Percentiles rank a stretch among this genome's conserved stretches.
These are phyloP conservation scores for Osmerus eperlanus DNA, from an alignment of 2,113 vertebrate genomes.

Conservation along the genomic window DNA sequence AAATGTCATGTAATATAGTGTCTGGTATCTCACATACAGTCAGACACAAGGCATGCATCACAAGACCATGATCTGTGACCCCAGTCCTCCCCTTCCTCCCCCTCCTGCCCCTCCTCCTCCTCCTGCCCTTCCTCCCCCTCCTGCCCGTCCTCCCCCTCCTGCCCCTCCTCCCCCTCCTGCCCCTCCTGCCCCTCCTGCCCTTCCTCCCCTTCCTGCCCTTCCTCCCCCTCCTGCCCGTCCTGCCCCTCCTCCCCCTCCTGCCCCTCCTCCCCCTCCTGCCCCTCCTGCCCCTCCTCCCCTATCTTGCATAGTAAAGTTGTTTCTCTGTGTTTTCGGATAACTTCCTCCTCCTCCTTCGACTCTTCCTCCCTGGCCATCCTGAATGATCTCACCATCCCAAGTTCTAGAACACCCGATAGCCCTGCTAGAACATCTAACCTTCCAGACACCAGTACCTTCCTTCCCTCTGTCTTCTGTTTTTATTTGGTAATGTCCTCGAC, in stretches of 20 bases:
- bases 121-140: not conserved
- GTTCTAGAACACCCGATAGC: too few relatives aligned
- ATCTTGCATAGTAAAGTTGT: not conserved
- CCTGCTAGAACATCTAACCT: too few relatives aligned
- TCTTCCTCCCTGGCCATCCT: not conserved
- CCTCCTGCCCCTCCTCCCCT: not conserved
- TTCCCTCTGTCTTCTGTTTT: too few relatives aligned
- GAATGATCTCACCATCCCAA: too few relatives aligned
- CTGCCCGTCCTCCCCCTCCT: too few relatives aligned
- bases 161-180: too few relatives aligned
- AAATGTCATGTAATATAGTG: conserved; percentile 31
- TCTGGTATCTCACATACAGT: conserved; percentile 33
- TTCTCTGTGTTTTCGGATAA: not conserved
- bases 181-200: too few relatives aligned
- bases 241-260: not conserved
- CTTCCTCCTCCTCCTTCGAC: not conserved
- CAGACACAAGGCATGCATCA: conserved; percentile 61
- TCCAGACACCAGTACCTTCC: too few relatives aligned
- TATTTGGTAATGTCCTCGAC: too few relatives aligned
- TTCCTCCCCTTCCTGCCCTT: too few relatives aligned
- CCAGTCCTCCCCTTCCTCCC: conserved; percentile 14
- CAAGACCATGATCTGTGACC: conserved; percentile 27
- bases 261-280: not conserved
- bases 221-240: too few relatives aligned
- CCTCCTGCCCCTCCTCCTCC: not conserved